A percentile compares a stretch with the other conserved stretches of the same genome.
Evolutionary conservation across 2,888 invertebrate genomes (phyloP).

Genomic region (Cryptus armator): DNA sequence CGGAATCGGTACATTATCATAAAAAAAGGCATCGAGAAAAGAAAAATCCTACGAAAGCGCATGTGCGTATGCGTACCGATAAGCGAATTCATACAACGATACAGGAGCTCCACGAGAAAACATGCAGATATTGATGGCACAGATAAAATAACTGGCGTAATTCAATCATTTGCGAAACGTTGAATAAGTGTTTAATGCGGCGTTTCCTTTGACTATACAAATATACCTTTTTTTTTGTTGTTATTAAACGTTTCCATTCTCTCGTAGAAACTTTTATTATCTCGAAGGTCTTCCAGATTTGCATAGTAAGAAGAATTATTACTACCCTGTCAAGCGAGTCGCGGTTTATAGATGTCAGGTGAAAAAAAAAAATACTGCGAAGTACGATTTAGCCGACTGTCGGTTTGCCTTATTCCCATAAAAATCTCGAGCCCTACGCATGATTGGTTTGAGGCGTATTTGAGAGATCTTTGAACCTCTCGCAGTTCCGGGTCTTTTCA

Average conservation of each 20-base stretch:
- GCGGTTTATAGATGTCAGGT: background rate
- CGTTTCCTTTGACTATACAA: slow-evolving; percentile 23
- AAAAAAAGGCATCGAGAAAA: slow-evolving; percentile 32
- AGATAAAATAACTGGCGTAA: background rate
- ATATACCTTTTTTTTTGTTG: slow-evolving; percentile 9
- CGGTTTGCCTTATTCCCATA: background rate
- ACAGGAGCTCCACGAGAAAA: slow-evolving; percentile 12
- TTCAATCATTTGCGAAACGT: background rate
- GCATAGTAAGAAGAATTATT: background rate
- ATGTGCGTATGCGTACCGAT: background rate
- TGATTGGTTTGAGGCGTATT: background rate
- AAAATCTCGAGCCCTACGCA: background rate
- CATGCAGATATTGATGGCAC: background rate
- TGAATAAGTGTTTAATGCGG: slow-evolving; percentile 1
- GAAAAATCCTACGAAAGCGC: background rate
- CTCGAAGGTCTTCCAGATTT: slow-evolving; percentile 13
- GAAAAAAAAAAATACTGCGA: background rate
- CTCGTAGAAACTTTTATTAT: background rate
- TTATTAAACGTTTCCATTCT: slow-evolving; percentile 4
- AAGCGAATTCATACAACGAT: slow-evolving; percentile 19
- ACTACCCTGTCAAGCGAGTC: background rate
- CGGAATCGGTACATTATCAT: slow-evolving; percentile 44
- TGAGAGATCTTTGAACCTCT: background rate
- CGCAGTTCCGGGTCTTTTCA: slow-evolving; percentile 20
- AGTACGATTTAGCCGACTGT: background rate